Conservation (phyloP, 2,113 vertebrate species). For the Atractosteus spatula region DNA sequence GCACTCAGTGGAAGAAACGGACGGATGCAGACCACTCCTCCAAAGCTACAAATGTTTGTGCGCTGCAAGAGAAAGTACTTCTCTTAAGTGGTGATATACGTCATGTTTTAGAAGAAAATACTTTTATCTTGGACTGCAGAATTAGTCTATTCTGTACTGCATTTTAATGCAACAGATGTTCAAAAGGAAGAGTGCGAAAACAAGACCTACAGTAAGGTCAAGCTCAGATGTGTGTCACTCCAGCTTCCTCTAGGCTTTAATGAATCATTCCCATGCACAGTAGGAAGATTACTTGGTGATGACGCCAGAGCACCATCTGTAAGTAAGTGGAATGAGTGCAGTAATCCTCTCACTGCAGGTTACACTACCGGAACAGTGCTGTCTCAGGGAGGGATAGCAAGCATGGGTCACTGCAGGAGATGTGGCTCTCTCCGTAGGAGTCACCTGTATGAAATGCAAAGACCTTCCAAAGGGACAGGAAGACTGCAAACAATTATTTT, state of each 20-base stretch:
- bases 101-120: too few relatives aligned
- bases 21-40: too few relatives aligned
- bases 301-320: constrained; percentile 39
- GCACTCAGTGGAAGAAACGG: too few relatives aligned
- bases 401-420: constrained; percentile 35
- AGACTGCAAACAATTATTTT: not conserved
- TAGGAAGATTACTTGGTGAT: constrained; percentile 29
- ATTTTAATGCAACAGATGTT: too few relatives aligned
- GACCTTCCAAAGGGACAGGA: constrained; percentile 15
- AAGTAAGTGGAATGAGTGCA: constrained; percentile 28
- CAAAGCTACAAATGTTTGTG: too few relatives aligned
- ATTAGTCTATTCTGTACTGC: too few relatives aligned
- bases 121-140: too few relatives aligned
- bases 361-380: not conserved
- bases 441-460: constrained; percentile 14
- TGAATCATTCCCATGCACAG: constrained; percentile 32
- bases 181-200: too few relatives aligned
- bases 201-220: not conserved
- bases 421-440: constrained; percentile 19
- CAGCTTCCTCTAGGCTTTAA: constrained; percentile 27
- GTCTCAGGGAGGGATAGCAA: constrained; percentile 24
- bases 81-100: too few relatives aligned
- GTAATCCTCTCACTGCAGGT: constrained; percentile 25
- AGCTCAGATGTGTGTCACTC: constrained; percentile 15
- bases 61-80: too few relatives aligned